Percentiles rank a stretch among this genome's conserved stretches.
Conservation (phyloP, 2,113 vertebrate species). For the Lynx canadensis region DNA sequence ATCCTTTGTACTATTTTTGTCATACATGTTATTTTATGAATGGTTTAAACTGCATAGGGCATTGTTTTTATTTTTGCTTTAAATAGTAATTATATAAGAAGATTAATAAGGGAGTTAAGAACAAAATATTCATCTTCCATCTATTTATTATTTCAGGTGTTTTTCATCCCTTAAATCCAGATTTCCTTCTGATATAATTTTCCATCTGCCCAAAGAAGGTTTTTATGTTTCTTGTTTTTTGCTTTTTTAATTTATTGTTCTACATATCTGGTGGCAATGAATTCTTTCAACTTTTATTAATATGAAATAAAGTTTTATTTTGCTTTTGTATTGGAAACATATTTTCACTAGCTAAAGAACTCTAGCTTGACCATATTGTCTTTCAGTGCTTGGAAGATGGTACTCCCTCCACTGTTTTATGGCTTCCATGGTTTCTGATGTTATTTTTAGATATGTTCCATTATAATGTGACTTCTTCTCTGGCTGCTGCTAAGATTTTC, state of each 20-base stretch:
- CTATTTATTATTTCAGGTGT: background rate
- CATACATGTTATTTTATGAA: background rate
- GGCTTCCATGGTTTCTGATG: background rate
- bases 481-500: background rate
- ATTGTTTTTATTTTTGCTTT: background rate
- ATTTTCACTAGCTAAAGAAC: slow-evolving; percentile 8
- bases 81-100: background rate
- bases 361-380: background rate
- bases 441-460: background rate
- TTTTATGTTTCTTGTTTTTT: background rate
- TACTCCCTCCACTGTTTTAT: background rate
- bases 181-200: background rate
- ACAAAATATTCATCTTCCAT: background rate
- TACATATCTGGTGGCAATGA: background rate
- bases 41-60: background rate
- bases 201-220: background rate
- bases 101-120: background rate
- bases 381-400: background rate
- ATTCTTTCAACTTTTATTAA: background rate
- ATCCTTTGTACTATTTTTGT: background rate
- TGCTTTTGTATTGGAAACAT: background rate
- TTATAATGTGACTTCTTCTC: background rate
- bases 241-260: background rate
- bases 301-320: background rate
- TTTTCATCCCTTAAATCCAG: background rate